phyloP scores from a whole-genome alignment of 2,888 invertebrate species.

The Nematopogon swammerdamellus region DNA sequence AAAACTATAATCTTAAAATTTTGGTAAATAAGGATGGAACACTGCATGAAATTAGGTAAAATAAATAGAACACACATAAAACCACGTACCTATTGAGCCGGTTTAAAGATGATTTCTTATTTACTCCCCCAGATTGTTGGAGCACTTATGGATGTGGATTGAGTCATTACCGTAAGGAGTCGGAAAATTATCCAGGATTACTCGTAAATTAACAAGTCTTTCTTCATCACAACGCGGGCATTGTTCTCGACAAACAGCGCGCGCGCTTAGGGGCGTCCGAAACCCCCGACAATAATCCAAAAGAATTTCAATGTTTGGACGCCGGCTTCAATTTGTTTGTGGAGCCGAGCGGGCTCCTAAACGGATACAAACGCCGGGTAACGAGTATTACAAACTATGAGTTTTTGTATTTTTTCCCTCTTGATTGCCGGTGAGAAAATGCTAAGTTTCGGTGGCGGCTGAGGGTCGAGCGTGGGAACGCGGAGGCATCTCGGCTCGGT shows the following conservation, averaged over 20 bases:
- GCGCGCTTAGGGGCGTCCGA: slow-evolving; percentile 13
- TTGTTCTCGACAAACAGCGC: neutral
- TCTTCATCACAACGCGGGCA: neutral
- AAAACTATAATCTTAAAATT: too few species aligned
- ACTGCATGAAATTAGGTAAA: too few species aligned
- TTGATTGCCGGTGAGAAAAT: slow-evolving; percentile 34
- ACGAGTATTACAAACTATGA: slow-evolving; percentile 26
- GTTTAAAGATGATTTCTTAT: neutral
- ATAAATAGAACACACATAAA: too few species aligned
- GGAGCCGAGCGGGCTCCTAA: slow-evolving; percentile 22
- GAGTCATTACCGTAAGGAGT: neutral
- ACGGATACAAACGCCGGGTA: slow-evolving; percentile 2
- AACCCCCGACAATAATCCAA: slow-evolving; percentile 36
- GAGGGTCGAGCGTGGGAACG: neutral
- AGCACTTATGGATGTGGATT: neutral
- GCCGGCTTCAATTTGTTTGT: slow-evolving; percentile 38
- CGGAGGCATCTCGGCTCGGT: neutral
- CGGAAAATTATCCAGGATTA: neutral
- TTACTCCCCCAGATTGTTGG: neutral
- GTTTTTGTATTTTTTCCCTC: slow-evolving; percentile 19
- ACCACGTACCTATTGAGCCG: too few species aligned
- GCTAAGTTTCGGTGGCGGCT: slow-evolving; percentile 8
- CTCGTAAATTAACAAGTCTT: neutral
- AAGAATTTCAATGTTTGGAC: slow-evolving; percentile 32
- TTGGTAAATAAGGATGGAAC: too few species aligned